Conservation (phyloP, 2,888 invertebrate genomes). For the Linnaemya tessellans region DNA sequence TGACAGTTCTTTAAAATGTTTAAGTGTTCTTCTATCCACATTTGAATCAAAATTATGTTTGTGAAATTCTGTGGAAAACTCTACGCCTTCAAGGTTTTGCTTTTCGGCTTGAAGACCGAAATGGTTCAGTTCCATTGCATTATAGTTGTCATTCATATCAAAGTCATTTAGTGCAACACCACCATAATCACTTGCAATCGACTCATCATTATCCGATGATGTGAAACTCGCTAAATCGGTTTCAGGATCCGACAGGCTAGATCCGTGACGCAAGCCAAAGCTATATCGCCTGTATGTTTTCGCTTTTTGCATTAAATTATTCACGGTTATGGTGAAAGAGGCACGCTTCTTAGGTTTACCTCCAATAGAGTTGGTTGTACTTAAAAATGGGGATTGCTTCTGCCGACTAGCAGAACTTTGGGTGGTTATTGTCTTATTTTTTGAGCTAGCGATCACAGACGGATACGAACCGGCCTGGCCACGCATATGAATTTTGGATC, state of each 20-base stretch:
- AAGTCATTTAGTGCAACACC: slow-evolving; percentile 31
- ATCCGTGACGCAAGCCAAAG: slow-evolving; percentile 84
- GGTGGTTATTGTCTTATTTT: slow-evolving; percentile 70
- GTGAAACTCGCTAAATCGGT: slow-evolving; percentile 85
- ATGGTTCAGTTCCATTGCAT: neutral
- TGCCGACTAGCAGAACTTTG: slow-evolving; percentile 30
- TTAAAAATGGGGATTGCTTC: slow-evolving; percentile 25
- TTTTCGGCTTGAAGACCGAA: neutral
- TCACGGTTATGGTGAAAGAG: slow-evolving; percentile 92
- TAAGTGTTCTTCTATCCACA: neutral
- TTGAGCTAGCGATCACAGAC: slow-evolving; percentile 78
- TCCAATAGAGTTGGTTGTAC: neutral
- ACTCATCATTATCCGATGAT: slow-evolving; percentile 80
- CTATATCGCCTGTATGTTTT: slow-evolving; percentile 85
- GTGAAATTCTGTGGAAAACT: neutral
- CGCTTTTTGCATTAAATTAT: slow-evolving; percentile 93
- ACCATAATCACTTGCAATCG: slow-evolving; percentile 74
- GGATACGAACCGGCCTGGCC: slow-evolving; percentile 77
- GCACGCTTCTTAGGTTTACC: slow-evolving; percentile 85
- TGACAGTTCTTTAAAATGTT: neutral
- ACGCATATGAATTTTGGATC: slow-evolving; percentile 73
- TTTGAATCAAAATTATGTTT: neutral
- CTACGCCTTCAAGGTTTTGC: neutral
- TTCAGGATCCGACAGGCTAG: slow-evolving; percentile 89
- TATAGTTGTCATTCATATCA: slow-evolving; percentile 10